A percentile compares a stretch with the other conserved stretches of the same genome.
Evolutionary conservation across 2,888 invertebrate genomes (phyloP).

Genomic region (Drosophila anomelani): DNA sequence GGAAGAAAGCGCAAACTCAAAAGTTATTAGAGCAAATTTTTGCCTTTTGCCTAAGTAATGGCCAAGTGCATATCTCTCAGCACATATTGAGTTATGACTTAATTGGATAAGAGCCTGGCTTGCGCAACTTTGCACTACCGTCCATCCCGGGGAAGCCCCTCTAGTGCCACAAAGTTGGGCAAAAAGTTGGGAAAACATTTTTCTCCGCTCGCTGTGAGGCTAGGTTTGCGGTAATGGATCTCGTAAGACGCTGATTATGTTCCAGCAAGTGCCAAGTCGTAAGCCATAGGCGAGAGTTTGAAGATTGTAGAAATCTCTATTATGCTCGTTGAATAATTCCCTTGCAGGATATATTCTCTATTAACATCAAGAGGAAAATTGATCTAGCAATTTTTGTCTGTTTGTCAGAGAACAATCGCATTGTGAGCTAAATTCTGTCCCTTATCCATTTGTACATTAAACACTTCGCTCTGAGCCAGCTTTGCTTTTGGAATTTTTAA

Average conservation of each 20-base stretch:
- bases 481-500: conserved; percentile 55
- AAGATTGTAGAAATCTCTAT: neutral
- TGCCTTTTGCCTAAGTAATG: conserved; percentile 78
- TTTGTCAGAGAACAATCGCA: too few relatives aligned
- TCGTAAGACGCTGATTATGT: conserved; percentile 17
- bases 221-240: conserved; percentile 19
- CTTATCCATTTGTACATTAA: conserved; percentile 34
- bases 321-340: neutral
- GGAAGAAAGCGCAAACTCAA: conserved; percentile 64
- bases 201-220: neutral
- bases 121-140: conserved; percentile 28
- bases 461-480: conserved; percentile 19
- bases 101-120: conserved; percentile 83
- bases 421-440: too few relatives aligned
- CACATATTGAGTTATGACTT: conserved; percentile 83
- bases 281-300: neutral
- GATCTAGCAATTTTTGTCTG: neutral
- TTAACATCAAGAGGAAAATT: neutral
- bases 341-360: neutral
- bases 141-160: conserved; percentile 12
- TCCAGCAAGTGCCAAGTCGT: neutral
- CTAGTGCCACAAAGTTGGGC: conserved; percentile 24
- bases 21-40: conserved; percentile 75
- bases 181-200: conserved; percentile 28
- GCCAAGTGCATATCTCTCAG: conserved; percentile 75